Conservation (phyloP, 2,888 invertebrate genomes). For the Drosophila limbata region DNA sequence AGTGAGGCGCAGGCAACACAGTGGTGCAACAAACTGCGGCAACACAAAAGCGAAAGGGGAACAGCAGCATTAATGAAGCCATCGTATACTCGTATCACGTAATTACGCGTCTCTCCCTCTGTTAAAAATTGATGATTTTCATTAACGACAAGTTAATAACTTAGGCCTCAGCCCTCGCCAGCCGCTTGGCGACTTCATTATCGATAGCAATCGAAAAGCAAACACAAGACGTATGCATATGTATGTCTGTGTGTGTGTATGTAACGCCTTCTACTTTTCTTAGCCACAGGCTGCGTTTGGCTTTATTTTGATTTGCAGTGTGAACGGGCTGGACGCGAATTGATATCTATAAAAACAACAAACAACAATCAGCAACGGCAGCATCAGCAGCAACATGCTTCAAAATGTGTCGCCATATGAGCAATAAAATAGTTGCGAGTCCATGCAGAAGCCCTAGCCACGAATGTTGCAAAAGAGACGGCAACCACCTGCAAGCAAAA, state of each 20-base stretch:
- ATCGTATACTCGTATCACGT: slow-evolving; percentile 56
- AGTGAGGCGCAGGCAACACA: slow-evolving; percentile 37
- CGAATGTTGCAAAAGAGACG: slow-evolving; percentile 44
- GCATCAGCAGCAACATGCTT: slow-evolving; percentile 23
- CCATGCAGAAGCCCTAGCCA: slow-evolving; percentile 30
- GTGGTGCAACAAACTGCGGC: slow-evolving; percentile 28
- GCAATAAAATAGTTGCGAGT: slow-evolving; percentile 44
- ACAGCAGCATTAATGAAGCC: slow-evolving; percentile 65
- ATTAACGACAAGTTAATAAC: slow-evolving; percentile 81
- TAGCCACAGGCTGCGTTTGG: slow-evolving; percentile 27
- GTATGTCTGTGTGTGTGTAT: neutral
- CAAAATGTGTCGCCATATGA: slow-evolving; percentile 52
- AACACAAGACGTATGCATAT: slow-evolving; percentile 26
- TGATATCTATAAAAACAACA: slow-evolving; percentile 34
- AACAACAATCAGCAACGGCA: slow-evolving; percentile 27
- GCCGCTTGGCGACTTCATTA: slow-evolving; percentile 60
- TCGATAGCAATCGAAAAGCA: slow-evolving; percentile 57
- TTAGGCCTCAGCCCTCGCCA: slow-evolving; percentile 33
- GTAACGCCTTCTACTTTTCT: slow-evolving; percentile 1
- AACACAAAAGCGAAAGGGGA: slow-evolving; percentile 13
- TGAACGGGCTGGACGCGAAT: slow-evolving; percentile 30
- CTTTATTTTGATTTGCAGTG: slow-evolving; percentile 56
- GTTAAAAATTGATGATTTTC: slow-evolving; percentile 80
- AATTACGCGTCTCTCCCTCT: slow-evolving; percentile 50
- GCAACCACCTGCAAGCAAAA: slow-evolving; percentile 50